These are phyloP conservation scores for Quadriops clusia DNA, from an alignment of 2,888 invertebrate genomes.

Conservation along the genomic window DNA sequence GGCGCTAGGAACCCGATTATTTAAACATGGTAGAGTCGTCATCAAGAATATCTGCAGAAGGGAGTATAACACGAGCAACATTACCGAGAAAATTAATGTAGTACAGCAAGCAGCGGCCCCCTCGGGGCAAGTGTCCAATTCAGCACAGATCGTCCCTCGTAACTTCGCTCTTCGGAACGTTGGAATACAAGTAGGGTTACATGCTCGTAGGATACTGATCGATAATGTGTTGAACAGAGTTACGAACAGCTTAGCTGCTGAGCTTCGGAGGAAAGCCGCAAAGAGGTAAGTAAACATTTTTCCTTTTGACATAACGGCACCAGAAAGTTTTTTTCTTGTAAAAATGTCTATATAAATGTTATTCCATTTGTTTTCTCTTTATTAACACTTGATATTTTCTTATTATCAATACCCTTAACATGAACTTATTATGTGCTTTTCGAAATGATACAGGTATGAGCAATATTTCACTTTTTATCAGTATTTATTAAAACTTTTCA, in stretches of 20 bases:
- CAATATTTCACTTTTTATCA: too few relatives aligned
- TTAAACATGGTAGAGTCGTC: constrained; percentile 49
- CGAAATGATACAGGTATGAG: too few relatives aligned
- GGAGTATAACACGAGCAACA: constrained; percentile 40
- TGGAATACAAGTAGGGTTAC: constrained; percentile 45
- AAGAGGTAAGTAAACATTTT: constrained; percentile 43
- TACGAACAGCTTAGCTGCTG: constrained; percentile 51
- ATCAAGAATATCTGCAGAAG: constrained; percentile 41
- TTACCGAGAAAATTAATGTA: constrained; percentile 31
- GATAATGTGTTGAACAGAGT: constrained; percentile 59
- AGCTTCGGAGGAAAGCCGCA: constrained; percentile 49
- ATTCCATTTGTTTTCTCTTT: too few relatives aligned
- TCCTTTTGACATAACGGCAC: too few relatives aligned
- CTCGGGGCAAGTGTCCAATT: constrained; percentile 9
- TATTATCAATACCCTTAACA: too few relatives aligned
- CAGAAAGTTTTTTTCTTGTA: too few relatives aligned
- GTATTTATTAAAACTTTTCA: too few relatives aligned
- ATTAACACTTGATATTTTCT: too few relatives aligned
- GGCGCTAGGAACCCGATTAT: constrained; percentile 41
- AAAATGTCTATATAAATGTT: too few relatives aligned
- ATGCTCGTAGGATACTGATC: constrained; percentile 54
- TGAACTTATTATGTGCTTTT: too few relatives aligned
- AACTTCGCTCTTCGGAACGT: constrained; percentile 34
- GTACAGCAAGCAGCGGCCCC: constrained; percentile 12
- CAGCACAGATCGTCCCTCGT: constrained; percentile 21